Conservation (phyloP, 2,888 invertebrate species). For the Ochropacha duplaris region DNA sequence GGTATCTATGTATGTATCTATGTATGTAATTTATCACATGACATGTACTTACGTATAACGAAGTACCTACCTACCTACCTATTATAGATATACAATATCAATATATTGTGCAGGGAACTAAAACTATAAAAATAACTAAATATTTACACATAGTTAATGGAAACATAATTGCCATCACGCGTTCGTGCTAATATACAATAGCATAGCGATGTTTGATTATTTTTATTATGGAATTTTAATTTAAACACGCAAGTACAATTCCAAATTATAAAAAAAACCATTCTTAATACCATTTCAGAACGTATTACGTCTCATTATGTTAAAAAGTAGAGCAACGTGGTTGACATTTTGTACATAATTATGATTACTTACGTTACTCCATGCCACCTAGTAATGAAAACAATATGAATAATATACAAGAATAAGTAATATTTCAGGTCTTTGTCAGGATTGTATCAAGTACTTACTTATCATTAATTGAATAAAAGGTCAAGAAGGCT, state of each 20-base stretch:
- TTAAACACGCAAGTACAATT: conserved; percentile 29
- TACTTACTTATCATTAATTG: not conserved
- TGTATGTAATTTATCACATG: too few species aligned
- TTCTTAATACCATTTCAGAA: too few species aligned
- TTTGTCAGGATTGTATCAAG: not conserved
- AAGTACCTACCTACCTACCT: too few species aligned
- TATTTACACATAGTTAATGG: not conserved
- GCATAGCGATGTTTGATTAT: conserved; percentile 5
- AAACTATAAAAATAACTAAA: too few species aligned
- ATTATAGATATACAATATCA: too few species aligned
- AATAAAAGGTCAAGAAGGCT: not conserved
- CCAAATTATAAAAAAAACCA: too few species aligned
- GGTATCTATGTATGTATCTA: too few species aligned
- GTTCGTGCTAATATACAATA: conserved; percentile 14
- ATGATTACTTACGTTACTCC: not conserved
- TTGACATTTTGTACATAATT: not conserved
- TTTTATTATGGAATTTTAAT: conserved; percentile 22
- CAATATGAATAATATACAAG: not conserved
- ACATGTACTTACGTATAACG: too few species aligned
- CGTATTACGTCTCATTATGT: not conserved
- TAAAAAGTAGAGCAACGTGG: not conserved
- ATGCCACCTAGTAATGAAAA: not conserved
- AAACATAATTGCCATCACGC: conserved; percentile 22
- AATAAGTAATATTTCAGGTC: not conserved
- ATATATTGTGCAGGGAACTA: too few species aligned